A percentile compares a stretch with the other conserved stretches of the same genome.
Conservation (phyloP, 2,888 invertebrate species). For the Alloscopus bannaensis region DNA sequence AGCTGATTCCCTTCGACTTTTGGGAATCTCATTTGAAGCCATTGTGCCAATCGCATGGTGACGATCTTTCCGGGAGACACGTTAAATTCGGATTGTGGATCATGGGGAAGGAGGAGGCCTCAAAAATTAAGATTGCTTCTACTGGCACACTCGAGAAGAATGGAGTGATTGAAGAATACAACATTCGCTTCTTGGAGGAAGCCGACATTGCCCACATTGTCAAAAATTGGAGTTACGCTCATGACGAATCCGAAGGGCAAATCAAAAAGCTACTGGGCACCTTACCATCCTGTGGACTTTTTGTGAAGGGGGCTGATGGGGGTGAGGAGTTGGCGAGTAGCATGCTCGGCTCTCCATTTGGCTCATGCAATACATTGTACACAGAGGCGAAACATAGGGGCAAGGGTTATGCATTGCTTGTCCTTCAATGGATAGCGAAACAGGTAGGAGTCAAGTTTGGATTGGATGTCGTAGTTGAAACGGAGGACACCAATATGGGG, state of each 20-base stretch:
- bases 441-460: background rate
- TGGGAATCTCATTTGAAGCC: background rate
- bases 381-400: conserved; percentile 1
- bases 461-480: background rate
- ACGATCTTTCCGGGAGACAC: background rate
- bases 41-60: background rate
- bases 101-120: no score
- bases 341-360: background rate
- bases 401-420: background rate
- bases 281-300: conserved; percentile 3
- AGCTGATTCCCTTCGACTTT: background rate
- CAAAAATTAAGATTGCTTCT: no score
- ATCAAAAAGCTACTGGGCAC: background rate
- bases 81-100: background rate
- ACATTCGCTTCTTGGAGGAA: conserved; percentile 1
- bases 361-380: background rate
- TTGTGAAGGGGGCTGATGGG: background rate
- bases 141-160: no score
- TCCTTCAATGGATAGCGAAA: conserved; percentile 2
- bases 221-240: background rate
- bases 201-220: background rate
- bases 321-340: conserved; percentile 1
- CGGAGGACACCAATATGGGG: background rate
- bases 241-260: background rate
- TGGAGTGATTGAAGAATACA: no score